Evolutionary conservation across 2,888 invertebrate species (phyloP), one percentile per base, ranked within the genome.

Genomic region (Epirrhoe tristata): DNA sequence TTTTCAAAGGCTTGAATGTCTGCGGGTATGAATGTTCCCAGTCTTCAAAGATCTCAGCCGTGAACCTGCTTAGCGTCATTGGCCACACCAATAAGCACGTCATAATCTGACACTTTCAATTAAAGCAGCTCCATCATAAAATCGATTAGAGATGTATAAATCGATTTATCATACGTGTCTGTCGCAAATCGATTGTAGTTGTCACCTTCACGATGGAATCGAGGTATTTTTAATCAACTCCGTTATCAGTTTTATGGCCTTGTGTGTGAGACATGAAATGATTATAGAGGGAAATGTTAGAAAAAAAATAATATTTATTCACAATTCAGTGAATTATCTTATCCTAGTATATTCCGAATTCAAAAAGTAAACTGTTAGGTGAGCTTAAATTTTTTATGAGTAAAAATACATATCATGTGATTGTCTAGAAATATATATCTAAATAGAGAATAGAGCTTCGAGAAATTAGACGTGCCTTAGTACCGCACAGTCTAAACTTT

Each of bases 151-250:
- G 80, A 78, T 73, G 69, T 65, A 71, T 76, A 83, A 92, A 91
- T 91, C 88, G 85, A 92, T 92, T 59, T 91, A 89, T 84, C 81
- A 82, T 74, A 74, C 90, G 87, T 89, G 88, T 91, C 91, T 91
- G 86, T 87, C 86, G 77, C 87, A 84, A 93, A 93, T 93, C 89
- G 88, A 93, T 93, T 91, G 81, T 82, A 81, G 83, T 90, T 90
- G 88, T 88, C 92, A 87, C 90, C 88, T 92, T 90, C 84, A 86
- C 88, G 83, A 69, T 67, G 57, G 58, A 64, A 69, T 58, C 43
- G 66, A 57, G 61, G 58, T 65, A 67, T 70, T 70, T 71, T 73
- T 71, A 74, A 76, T 74, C 72, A 66, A 73, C 69, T 69, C 59
- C 52, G 69, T 70, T 70, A 73, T 74, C 71, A 64, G 65, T 67